Percentiles rank a stretch among this genome's conserved stretches.
These are phyloP conservation scores for Ischnura elegans DNA, from an alignment of 2,888 invertebrate species.

Conservation along the genomic window DNA sequence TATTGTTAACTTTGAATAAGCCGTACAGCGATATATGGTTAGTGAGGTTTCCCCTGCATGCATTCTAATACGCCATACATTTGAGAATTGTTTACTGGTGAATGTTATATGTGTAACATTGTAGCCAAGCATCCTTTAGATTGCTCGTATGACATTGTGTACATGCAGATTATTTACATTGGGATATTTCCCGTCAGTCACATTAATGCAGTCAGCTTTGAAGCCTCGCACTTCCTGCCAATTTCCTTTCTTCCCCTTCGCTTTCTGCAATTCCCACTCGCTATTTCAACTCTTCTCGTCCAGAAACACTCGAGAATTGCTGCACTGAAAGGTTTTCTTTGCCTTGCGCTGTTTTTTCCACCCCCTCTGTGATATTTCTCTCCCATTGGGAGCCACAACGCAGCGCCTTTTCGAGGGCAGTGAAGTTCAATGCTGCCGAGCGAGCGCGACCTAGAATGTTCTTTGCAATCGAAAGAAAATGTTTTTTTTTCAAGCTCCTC, in stretches of 20 bases:
- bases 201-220: background rate
- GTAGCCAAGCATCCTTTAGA: too few species aligned
- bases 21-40: too few species aligned
- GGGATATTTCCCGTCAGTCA: too few species aligned
- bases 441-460: constrained; percentile 7
- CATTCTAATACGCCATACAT: too few species aligned
- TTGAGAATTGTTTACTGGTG: too few species aligned
- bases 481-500: background rate
- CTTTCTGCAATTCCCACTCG: background rate
- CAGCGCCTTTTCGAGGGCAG: background rate
- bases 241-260: constrained; percentile 30
- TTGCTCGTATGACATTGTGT: too few species aligned
- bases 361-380: background rate
- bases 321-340: background rate
- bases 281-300: background rate
- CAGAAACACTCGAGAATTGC: background rate
- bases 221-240: background rate
- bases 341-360: background rate
- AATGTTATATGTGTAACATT: too few species aligned
- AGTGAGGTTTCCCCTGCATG: too few species aligned
- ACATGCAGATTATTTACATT: too few species aligned
- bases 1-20: too few species aligned
- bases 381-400: background rate
- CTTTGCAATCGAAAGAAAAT: background rate
- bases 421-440: constrained; percentile 22